Evolutionary conservation across 2,797 vertebrate species (phyloP).

Genomic region (Gymnoscopelus braueri): DNA sequence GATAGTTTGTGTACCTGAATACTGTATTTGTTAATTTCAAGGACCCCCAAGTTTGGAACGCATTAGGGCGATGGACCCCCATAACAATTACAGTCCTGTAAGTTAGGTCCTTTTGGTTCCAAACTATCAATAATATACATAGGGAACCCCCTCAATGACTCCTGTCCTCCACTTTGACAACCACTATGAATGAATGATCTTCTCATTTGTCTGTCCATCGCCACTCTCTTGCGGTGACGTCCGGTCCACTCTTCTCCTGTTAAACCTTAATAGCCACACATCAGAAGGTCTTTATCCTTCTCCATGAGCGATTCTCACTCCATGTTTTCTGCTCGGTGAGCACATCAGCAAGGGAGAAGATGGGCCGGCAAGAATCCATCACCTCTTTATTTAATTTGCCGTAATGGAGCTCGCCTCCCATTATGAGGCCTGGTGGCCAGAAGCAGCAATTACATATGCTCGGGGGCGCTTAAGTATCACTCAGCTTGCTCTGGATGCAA

Average conservation of each 20-base stretch:
- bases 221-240: no score
- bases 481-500: conserved; percentile 32
- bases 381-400: conserved; percentile 55
- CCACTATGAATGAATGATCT: no score
- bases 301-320: conserved; percentile 6
- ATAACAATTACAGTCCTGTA: no score
- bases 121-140: no score
- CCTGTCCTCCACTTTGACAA: no score
- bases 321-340: conserved; percentile 4
- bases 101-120: no score
- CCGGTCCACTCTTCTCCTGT: conserved; percentile 48
- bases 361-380: conserved; percentile 7
- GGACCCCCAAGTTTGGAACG: no score
- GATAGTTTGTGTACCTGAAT: no score
- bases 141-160: no score
- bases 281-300: conserved; percentile 31
- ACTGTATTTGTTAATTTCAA: no score
- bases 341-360: conserved; percentile 4
- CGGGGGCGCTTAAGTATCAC: conserved; percentile 44
- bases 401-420: conserved; percentile 40
- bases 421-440: conserved; percentile 26
- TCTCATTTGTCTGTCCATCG: no score
- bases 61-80: no score
- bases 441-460: conserved; percentile 47
- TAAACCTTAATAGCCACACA: conserved; percentile 47